Evolutionary conservation across 2,797 vertebrate genomes (phyloP).

Genomic region (Clarias pachynema): DNA sequence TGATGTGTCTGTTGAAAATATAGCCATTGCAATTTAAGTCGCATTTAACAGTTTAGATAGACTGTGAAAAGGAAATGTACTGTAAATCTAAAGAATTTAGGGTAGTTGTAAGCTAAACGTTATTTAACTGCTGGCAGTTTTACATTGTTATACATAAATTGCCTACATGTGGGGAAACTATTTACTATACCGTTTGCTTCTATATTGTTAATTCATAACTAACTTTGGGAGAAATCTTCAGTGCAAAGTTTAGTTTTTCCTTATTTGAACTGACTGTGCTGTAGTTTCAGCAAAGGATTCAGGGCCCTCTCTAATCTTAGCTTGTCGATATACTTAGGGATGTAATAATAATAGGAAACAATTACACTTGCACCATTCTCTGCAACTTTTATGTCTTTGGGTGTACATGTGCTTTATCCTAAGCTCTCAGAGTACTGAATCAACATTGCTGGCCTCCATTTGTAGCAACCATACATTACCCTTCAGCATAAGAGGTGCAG

Average conservation of each 20-base stretch:
- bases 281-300: constrained; percentile 7
- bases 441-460: constrained; percentile 39
- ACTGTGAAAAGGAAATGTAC: not conserved
- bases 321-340: constrained; percentile 38
- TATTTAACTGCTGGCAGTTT: not conserved
- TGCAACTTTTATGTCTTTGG: constrained; percentile 32
- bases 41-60: not conserved
- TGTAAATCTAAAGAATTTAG: not conserved
- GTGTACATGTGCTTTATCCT: constrained; percentile 36
- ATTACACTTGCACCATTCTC: constrained; percentile 37
- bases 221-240: not conserved
- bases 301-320: constrained; percentile 31
- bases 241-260: not conserved
- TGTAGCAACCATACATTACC: constrained; percentile 13
- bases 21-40: not conserved
- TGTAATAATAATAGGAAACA: constrained; percentile 50
- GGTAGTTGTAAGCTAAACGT: not conserved
- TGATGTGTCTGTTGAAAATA: not conserved
- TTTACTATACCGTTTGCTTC: not conserved
- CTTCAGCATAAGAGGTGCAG: constrained; percentile 32
- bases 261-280: constrained; percentile 24
- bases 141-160: not conserved
- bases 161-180: not conserved
- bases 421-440: constrained; percentile 22
- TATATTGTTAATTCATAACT: not conserved